Conservation (phyloP, 2,113 vertebrate genomes). For the Aegithalos caudatus region DNA sequence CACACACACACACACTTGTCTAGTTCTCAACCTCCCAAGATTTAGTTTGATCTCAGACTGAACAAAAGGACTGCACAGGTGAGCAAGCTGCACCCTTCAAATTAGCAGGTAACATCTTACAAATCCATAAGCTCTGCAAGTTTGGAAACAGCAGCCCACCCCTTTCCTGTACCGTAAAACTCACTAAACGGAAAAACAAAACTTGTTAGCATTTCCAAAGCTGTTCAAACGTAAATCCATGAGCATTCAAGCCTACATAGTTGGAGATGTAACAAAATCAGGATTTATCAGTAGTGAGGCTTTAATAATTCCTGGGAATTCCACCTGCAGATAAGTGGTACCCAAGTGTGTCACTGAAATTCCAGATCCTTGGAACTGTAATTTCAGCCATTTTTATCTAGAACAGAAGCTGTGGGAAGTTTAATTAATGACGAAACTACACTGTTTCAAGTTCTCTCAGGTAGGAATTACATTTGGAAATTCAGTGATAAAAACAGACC, state of each 20-base stretch:
- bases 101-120: neutral
- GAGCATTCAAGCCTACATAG: neutral
- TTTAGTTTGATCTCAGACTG: neutral
- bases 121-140: neutral
- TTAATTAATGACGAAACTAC: neutral
- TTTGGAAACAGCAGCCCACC: neutral
- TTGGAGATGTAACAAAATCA: accelerated
- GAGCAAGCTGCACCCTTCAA: neutral
- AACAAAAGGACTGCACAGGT: neutral
- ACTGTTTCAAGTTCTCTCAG: neutral
- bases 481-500: neutral
- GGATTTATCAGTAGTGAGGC: neutral
- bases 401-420: neutral
- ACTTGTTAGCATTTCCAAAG: neutral
- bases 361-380: neutral
- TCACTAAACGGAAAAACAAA: neutral
- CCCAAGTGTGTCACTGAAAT: neutral
- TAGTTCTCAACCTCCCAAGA: neutral
- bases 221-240: neutral
- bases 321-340: neutral
- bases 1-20: accelerated
- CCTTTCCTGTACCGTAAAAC: neutral
- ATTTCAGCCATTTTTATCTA: neutral
- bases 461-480: neutral
- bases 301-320: neutral